Base-by-base conservation (phyloP, 2,113 vertebrate species). In the Phaetusa simplex region DNA sequence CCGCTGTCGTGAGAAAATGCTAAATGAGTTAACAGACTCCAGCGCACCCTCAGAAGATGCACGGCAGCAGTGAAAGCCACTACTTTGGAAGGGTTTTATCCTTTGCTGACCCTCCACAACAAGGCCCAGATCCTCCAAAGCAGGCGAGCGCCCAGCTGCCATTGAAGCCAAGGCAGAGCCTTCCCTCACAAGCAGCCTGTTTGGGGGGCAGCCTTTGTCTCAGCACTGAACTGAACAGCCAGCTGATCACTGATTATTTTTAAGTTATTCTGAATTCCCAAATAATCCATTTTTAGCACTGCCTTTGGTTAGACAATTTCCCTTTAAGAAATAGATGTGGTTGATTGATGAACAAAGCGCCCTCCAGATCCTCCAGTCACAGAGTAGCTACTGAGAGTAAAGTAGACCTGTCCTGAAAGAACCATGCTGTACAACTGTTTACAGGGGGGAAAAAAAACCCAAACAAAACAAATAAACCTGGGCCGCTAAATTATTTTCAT, bases 341-440 rank as follows among this genome's bases (percentile, higher is more conserved):
- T 73, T 4, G 5, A 11, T 4, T 69, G 52, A 10, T 43, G 52
- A 92, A 70, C n/a, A 73, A 94, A 50, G 13, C 26, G 59, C 2
- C n/a, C 21, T 71, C 43, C 16, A 49, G 34, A 61, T 74, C 21
- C 30, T 72, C 27, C n/a, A 69, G 53, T 30, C 50, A 42, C 5
- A 13, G n/a, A 66, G n/a, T 6, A 73, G 42, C 40, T 52, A 47
- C 6, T 0, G 0, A 70, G 27, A 3, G 1, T n/a, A 67, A 49
- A 82, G 23, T 9, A 84, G 36, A 71, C 1, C 2, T 61, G 27
- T 14, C 23, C 42, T 42, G 15, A 23, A 72, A 79, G 22, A 59
- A 23, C 5, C 1, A 6, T 15, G 22, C 17, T 34, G 24, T 42
- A 50, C 38, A 73, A 50, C 8, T 29, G 12, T 55, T 81, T 50